Percentiles rank a stretch among this genome's conserved stretches.
These are phyloP conservation scores for Silvanus unidentatus DNA, from an alignment of 2,888 invertebrate genomes.

Conservation along the genomic window DNA sequence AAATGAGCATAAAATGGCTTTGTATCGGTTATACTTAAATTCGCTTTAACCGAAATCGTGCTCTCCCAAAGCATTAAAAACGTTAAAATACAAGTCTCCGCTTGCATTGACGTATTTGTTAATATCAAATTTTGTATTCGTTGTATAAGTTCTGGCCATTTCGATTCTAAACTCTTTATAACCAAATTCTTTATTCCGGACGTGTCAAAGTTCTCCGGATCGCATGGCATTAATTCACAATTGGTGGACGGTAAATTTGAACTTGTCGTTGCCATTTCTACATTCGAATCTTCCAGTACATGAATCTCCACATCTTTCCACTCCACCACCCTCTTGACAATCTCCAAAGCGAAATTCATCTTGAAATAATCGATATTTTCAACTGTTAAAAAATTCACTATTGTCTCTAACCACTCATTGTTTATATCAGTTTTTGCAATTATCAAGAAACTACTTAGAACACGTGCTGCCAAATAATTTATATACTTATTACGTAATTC, in stretches of 20 bases:
- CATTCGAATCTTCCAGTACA: constrained; percentile 63
- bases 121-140: constrained; percentile 58
- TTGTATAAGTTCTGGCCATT: constrained; percentile 76
- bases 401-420: constrained; percentile 72
- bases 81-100: constrained; percentile 69
- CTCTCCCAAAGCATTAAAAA: constrained; percentile 85
- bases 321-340: constrained; percentile 80
- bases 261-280: constrained; percentile 31
- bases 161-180: constrained; percentile 76
- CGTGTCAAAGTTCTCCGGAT: constrained; percentile 80
- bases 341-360: constrained; percentile 77
- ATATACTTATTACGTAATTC: constrained; percentile 75
- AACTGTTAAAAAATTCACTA: constrained; percentile 65
- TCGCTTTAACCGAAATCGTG: constrained; percentile 85
- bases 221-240: constrained; percentile 61
- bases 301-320: constrained; percentile 81
- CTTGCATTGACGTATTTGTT: constrained; percentile 55
- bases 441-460: constrained; percentile 75
- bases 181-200: constrained; percentile 79
- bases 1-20: constrained; percentile 82
- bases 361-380: constrained; percentile 63
- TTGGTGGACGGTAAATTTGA: constrained; percentile 27
- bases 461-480: constrained; percentile 72
- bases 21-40: constrained; percentile 82
- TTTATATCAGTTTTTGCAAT: constrained; percentile 78